Evolutionary conservation across 1,140 invertebrate genomes (phyloP).

Genomic region (Pachypeltis micranthus): DNA sequence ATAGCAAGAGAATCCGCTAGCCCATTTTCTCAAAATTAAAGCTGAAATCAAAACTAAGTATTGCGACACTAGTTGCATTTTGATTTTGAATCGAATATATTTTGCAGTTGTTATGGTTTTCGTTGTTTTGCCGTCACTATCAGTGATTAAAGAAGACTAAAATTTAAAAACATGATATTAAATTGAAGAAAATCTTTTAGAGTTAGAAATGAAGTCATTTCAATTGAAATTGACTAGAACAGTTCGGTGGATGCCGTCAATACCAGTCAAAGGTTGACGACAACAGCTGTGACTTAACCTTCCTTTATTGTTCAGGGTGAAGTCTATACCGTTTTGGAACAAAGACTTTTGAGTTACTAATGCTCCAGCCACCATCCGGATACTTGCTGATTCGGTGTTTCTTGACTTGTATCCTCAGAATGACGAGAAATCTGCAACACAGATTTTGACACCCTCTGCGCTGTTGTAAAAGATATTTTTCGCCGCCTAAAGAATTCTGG

Average conservation of each 20-base stretch:
- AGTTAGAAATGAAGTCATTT: no score
- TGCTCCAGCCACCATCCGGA: constrained; percentile 28
- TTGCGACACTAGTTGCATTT: no score
- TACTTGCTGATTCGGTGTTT: constrained; percentile 27
- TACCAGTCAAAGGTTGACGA: constrained; percentile 29
- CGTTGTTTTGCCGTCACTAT: constrained; percentile 35
- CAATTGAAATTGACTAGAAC: no score
- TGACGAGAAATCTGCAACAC: constrained; percentile 16
- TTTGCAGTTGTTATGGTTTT: constrained; percentile 21
- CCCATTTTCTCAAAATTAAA: constrained; percentile 11
- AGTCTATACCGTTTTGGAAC: constrained; percentile 30
- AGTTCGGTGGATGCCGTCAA: constrained; percentile 24
- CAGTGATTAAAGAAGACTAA: constrained; percentile 31
- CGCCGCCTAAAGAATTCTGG: constrained; percentile 23
- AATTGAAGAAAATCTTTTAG: no score
- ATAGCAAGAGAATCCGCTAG: no score
- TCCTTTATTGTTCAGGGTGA: constrained; percentile 24
- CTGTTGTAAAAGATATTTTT: constrained; percentile 24
- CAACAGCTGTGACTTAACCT: constrained; percentile 15
- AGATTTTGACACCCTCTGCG: constrained; percentile 27
- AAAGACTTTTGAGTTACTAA: constrained; percentile 34
- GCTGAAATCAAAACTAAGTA: no score
- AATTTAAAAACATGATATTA: no score
- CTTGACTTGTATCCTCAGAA: constrained; percentile 15
- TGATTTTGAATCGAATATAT: no score